Conservation (phyloP, 2,888 invertebrate genomes). For the Dyspetes luteomarginatus region DNA sequence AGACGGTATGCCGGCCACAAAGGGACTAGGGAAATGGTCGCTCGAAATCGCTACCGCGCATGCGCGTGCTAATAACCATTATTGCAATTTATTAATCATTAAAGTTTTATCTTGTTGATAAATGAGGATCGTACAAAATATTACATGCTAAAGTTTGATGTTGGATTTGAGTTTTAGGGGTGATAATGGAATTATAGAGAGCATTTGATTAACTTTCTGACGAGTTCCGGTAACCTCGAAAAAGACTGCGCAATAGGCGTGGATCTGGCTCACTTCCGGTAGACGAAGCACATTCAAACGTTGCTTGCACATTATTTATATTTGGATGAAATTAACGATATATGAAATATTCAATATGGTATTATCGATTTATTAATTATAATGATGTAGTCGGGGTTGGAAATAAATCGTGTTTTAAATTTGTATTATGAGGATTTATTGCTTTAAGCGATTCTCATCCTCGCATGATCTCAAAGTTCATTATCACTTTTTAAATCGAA, state of each 20-base stretch:
- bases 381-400: too few species aligned
- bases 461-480: too few species aligned
- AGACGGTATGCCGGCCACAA: conserved; percentile 65
- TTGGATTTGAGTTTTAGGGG: not conserved
- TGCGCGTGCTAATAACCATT: conserved; percentile 64
- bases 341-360: not conserved
- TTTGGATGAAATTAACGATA: not conserved
- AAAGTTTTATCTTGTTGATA: not conserved
- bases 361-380: not conserved
- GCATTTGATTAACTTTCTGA: conserved; percentile 20
- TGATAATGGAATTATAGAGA: not conserved
- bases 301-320: not conserved
- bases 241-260: conserved; percentile 66
- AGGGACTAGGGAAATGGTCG: conserved; percentile 52
- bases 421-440: too few species aligned
- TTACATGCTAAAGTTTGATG: not conserved
- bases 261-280: conserved; percentile 58
- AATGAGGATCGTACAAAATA: not conserved
- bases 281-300: not conserved
- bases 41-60: conserved; percentile 57
- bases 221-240: conserved; percentile 68
- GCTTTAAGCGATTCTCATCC: too few species aligned
- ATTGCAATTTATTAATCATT: conserved; percentile 13
- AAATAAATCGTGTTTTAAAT: too few species aligned
- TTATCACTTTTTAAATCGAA: too few species aligned